phyloP scores from a whole-genome alignment of 2,888 invertebrate species.

The Dysmachus trigonus region DNA sequence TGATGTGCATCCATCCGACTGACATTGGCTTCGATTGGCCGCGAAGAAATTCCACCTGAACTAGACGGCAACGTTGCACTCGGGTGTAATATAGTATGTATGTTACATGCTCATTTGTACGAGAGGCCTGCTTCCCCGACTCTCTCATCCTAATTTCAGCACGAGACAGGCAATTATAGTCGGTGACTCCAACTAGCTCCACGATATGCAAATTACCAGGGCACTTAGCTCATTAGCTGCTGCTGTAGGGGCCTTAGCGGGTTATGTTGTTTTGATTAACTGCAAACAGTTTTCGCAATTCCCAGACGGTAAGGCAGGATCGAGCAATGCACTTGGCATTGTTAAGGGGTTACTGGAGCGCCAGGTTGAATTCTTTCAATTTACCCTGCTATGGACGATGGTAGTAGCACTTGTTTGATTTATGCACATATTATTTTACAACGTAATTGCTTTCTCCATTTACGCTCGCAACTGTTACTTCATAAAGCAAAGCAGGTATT shows the following conservation, averaged over 20 bases:
- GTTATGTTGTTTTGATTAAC: slow-evolving; percentile 13
- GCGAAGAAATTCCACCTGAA: neutral
- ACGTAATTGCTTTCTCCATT: neutral
- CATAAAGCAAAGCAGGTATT: neutral
- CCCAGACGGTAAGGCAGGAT: neutral
- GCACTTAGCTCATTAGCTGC: slow-evolving; percentile 36
- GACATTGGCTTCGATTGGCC: slow-evolving; percentile 8
- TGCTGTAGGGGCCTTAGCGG: slow-evolving; percentile 17
- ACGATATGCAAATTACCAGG: slow-evolving; percentile 19
- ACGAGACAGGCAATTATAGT: slow-evolving; percentile 11
- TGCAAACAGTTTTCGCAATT: slow-evolving; percentile 1
- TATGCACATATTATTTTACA: neutral
- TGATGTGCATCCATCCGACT: slow-evolving; percentile 38
- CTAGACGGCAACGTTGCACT: neutral
- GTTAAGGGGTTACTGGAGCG: slow-evolving; percentile 25
- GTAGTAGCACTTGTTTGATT: neutral
- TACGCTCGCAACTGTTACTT: neutral
- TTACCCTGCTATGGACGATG: neutral
- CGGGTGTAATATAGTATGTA: neutral
- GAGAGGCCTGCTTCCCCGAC: neutral
- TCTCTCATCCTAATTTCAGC: slow-evolving; percentile 22
- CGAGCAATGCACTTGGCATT: slow-evolving; percentile 2
- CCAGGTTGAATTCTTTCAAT: neutral
- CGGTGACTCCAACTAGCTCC: neutral
- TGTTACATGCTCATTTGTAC: neutral